Base-by-base conservation (phyloP, 2,888 invertebrate species). In the Leptinotarsa tumamoca region DNA sequence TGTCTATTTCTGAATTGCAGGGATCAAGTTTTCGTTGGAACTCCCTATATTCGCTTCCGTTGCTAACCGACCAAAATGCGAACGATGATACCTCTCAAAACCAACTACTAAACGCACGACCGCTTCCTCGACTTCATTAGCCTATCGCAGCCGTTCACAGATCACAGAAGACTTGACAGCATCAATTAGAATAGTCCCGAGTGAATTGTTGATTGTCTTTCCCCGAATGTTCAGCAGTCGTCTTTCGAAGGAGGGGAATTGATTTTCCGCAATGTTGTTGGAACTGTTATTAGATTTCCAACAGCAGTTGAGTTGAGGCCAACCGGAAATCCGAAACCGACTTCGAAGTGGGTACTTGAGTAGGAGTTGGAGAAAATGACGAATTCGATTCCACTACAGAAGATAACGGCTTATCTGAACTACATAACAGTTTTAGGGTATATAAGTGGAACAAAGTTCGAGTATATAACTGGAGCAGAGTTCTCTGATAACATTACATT, bases 131-230 rank as follows among this genome's bases (percentile, higher is more conserved):
- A 52, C 52, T 21, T n/a, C 52, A 51, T 68, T 68, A 68, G 23
- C 68, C 52, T 68, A 68, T 68, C 52, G 51, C 54, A 33, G 52
- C 51, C 27, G 52, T 68, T 68, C 68, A 54, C 68, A 52, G 27
- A 52, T 68, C 54, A 27, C 50, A 52, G 68, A 27, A 51, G 23
- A 23, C 68, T 68, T 23, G 68, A 67, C 50, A 52, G 49, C 52
- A 27, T 51, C 68, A 68, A 54, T 68, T 68, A 68, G 23, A 68
- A 23, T 52, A 54, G 50, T 68, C 52, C 27, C 68, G 52, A 54
- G 27, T 68, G 68, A 52, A 51, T 23, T 68, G 68, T 52, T 68
- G 68, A 68, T 68, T 68, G 68, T 68, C 68, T 68, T 33, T 43
- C n/a, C 27, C 7, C 54, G 50, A 68, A 54, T 68, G 68, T 27